Evolutionary conservation across 2,113 vertebrate genomes (phyloP).

Genomic region (Addax nasomaculatus): DNA sequence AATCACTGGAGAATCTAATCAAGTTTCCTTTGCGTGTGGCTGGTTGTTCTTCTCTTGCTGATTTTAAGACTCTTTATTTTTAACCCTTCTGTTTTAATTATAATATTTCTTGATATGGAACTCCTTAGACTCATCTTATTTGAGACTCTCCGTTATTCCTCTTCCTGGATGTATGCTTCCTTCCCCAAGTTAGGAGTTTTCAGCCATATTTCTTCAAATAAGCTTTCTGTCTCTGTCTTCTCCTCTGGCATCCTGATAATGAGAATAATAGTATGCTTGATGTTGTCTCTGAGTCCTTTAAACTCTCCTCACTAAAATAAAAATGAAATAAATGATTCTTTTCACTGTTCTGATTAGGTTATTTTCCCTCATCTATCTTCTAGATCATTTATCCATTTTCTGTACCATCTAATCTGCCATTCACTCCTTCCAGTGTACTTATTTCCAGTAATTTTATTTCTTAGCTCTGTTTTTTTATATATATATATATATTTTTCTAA

Average conservation of each 20-base stretch:
- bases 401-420: neutral
- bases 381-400: neutral
- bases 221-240: neutral
- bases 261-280: neutral
- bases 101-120: neutral
- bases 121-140: neutral
- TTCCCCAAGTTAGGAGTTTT: neutral
- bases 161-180: neutral
- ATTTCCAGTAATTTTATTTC: neutral
- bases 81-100: neutral
- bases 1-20: neutral
- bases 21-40: neutral
- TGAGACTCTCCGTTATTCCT: neutral
- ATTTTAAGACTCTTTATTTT: neutral
- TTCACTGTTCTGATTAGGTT: accelerated
- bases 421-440: neutral
- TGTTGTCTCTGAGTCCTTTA: neutral
- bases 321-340: neutral
- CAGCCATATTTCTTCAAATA: neutral
- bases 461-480: neutral
- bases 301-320: neutral
- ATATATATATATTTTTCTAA: neutral
- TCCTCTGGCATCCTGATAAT: neutral
- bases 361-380: neutral
- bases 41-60: neutral